Evolutionary conservation across 2,888 invertebrate genomes (phyloP).

Genomic region (Drosophila buzzatii): DNA sequence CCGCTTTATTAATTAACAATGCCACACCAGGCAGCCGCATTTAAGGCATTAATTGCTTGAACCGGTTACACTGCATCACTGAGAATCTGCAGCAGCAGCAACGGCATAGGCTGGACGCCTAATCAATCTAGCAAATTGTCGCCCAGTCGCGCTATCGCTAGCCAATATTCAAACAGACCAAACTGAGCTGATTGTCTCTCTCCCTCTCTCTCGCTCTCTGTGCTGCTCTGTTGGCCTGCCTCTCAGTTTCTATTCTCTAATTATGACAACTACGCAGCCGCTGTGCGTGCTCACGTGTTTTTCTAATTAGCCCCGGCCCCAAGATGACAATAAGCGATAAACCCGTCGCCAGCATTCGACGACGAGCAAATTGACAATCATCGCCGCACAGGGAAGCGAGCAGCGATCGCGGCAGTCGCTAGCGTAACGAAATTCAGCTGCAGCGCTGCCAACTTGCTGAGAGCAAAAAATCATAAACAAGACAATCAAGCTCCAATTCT

Average conservation of each 20-base stretch:
- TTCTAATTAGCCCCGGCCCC: constrained; percentile 71
- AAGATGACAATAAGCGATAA: constrained; percentile 75
- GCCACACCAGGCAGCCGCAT: constrained; percentile 77
- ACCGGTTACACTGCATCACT: constrained; percentile 54
- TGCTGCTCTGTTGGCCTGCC: neutral
- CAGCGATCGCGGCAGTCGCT: neutral
- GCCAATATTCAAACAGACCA: constrained; percentile 57
- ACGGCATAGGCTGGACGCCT: constrained; percentile 59
- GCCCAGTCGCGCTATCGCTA: constrained; percentile 59
- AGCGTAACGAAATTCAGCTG: neutral
- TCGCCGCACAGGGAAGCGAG: constrained; percentile 28
- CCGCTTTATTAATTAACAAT: constrained; percentile 79
- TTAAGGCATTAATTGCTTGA: constrained; percentile 77
- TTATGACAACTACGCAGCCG: constrained; percentile 77
- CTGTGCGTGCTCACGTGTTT: constrained; percentile 78
- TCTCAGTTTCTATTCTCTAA: constrained; percentile 57
- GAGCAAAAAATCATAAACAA: too few species aligned
- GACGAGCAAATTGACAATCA: constrained; percentile 81
- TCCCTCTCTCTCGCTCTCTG: neutral
- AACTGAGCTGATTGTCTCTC: constrained; percentile 25
- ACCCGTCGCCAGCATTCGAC: constrained; percentile 65
- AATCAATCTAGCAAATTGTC: constrained; percentile 82
- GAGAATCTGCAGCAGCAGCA: constrained; percentile 2
- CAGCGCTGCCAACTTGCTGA: constrained; percentile 27
- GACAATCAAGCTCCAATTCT: too few species aligned